These are phyloP conservation scores for Euthynnus affinis DNA, from an alignment of 2,797 vertebrate species.

Conservation along the genomic window DNA sequence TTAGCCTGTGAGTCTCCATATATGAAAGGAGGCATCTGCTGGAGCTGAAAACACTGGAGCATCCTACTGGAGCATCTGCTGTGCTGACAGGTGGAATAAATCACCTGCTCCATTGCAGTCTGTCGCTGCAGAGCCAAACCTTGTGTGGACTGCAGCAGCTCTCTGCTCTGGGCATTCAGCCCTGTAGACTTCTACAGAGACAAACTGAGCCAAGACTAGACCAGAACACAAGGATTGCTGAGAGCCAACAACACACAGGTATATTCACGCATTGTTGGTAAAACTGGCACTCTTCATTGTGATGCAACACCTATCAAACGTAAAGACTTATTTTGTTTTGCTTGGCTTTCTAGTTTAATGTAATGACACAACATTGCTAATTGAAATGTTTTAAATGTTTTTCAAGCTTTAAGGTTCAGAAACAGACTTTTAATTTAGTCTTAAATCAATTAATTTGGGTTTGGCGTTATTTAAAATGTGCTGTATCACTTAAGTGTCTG, in stretches of 20 bases:
- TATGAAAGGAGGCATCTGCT: conserved; percentile 53
- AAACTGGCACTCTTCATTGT: background rate
- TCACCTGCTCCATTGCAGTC: conserved; percentile 58
- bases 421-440: too few species aligned
- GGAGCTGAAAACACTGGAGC: conserved; percentile 40
- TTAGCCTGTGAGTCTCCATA: conserved; percentile 31
- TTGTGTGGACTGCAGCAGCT: conserved; percentile 32
- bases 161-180: conserved; percentile 15
- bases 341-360: background rate
- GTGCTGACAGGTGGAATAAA: conserved; percentile 71
- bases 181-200: conserved; percentile 9
- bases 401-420: too few species aligned
- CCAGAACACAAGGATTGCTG: background rate
- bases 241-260: background rate
- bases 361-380: background rate
- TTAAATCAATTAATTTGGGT: too few species aligned
- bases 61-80: conserved; percentile 63
- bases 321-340: background rate
- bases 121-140: conserved; percentile 34
- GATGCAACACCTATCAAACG: background rate
- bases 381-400: too few species aligned
- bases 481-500: too few species aligned
- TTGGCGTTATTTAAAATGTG: too few species aligned
- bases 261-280: background rate
- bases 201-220: conserved; percentile 12